Percentiles rank a stretch among this genome's conserved stretches.
These are phyloP conservation scores for Haliclystus octoradiatus DNA, from an alignment of 30 jellyfish, hydroid and myxozoan species.

Conservation along the genomic window DNA sequence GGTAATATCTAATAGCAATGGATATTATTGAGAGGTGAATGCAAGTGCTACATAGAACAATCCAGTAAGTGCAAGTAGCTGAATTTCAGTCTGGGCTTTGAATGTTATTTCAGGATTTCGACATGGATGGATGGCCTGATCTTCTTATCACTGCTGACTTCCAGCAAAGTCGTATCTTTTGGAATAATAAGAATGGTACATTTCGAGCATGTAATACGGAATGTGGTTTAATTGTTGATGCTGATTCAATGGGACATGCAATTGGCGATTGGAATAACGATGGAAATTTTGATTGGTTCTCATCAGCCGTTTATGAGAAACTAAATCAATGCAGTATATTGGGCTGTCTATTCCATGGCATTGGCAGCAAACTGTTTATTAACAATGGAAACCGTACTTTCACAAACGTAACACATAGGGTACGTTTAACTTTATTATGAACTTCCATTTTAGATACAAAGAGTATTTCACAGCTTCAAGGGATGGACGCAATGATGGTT, in stretches of 20 bases:
- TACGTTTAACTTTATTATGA: too few species aligned
- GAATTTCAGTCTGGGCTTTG: too few species aligned
- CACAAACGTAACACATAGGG: constrained; percentile 41
- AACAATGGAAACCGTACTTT: constrained; percentile 54
- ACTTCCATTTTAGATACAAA: too few species aligned
- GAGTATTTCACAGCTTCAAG: too few species aligned
- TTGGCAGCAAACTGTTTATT: constrained; percentile 59
- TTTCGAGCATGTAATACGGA: constrained; percentile 44
- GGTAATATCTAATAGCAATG: too few species aligned
- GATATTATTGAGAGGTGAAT: too few species aligned
- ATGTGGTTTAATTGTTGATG: constrained; percentile 61
- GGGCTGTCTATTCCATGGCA: constrained; percentile 62
- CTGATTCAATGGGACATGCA: constrained; percentile 97
- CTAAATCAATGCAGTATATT: constrained; percentile 39
- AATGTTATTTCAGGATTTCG: constrained; percentile 80
- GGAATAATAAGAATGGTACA: constrained; percentile 87
- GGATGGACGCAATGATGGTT: too few species aligned
- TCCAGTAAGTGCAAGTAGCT: too few species aligned
- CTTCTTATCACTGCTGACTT: constrained; percentile 76
- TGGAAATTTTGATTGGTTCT: constrained; percentile 67
- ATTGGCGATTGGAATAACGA: constrained; percentile 81
- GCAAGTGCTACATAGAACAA: too few species aligned
- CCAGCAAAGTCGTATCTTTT: constrained; percentile 64
- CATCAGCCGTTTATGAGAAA: constrained; percentile 46
- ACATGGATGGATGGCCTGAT: constrained; percentile 84